A percentile compares a stretch with the other conserved stretches of the same genome.
Conservation (phyloP, 2,113 vertebrate genomes). For the Rostratula benghalensis region DNA sequence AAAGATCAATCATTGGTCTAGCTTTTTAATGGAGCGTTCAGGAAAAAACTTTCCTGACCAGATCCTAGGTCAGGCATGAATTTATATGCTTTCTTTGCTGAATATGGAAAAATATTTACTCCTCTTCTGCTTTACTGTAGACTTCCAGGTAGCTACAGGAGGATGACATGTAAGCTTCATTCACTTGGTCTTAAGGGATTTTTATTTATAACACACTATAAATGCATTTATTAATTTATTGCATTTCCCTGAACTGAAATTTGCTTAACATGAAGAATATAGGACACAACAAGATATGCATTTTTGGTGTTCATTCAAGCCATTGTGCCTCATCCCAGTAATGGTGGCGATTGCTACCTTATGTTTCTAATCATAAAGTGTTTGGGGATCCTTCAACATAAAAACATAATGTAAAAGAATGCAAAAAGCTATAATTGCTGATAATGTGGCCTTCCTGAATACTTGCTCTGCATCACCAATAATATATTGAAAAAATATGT, state of each 20-base stretch:
- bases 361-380: neutral
- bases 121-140: neutral
- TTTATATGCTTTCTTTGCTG: neutral
- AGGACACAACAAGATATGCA: neutral
- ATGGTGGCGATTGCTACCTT: neutral
- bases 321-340: neutral
- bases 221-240: conserved; percentile 60
- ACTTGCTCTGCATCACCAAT: neutral
- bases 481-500: neutral
- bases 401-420: neutral
- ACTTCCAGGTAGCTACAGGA: neutral
- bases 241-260: conserved; percentile 2
- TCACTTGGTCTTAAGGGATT: neutral
- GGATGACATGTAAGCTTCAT: conserved; percentile 9
- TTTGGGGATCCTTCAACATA: neutral
- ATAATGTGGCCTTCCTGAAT: neutral
- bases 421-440: neutral
- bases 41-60: neutral
- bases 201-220: conserved; percentile 18
- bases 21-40: neutral
- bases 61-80: neutral
- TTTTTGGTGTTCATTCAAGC: conserved; percentile 14
- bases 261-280: conserved; percentile 10
- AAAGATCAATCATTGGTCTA: neutral
- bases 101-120: neutral